Percentiles rank a stretch among this genome's conserved stretches.
Conservation (phyloP, 2,888 invertebrate species). For the Hylaea fasciaria region DNA sequence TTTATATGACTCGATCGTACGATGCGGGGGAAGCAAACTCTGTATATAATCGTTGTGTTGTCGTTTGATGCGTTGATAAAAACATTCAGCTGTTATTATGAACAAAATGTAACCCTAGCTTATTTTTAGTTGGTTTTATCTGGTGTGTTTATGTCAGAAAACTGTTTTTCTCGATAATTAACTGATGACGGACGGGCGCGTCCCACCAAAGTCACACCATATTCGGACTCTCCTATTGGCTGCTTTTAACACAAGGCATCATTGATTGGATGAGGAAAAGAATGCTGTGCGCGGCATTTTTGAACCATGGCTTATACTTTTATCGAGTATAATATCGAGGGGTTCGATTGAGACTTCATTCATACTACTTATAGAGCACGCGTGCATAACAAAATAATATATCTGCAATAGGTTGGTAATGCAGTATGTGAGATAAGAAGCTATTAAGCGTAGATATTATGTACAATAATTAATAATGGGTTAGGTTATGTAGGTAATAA, state of each 20-base stretch:
- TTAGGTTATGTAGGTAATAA: no score
- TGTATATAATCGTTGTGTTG: constrained; percentile 64
- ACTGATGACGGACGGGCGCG: constrained; percentile 58
- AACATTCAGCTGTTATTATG: constrained; percentile 45
- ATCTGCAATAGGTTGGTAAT: not conserved
- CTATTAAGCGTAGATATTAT: no score
- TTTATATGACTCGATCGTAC: constrained; percentile 82
- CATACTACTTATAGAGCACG: constrained; percentile 1
- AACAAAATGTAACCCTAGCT: constrained; percentile 37
- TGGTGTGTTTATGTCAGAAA: constrained; percentile 56
- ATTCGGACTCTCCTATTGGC: constrained; percentile 71
- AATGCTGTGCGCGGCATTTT: constrained; percentile 57
- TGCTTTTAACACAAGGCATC: constrained; percentile 41
- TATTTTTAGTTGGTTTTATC: constrained; percentile 42
- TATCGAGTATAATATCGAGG: no score
- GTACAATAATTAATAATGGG: no score
- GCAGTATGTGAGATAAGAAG: not conserved
- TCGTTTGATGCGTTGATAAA: constrained; percentile 53
- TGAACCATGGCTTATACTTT: constrained; percentile 26
- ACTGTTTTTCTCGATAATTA: constrained; percentile 44
- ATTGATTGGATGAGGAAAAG: constrained; percentile 61
- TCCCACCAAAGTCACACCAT: constrained; percentile 82
- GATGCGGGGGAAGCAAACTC: constrained; percentile 77
- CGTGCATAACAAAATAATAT: not conserved
- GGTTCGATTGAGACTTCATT: constrained; percentile 14